phyloP scores from a whole-genome alignment of 2,113 vertebrate genomes.

The Vombatus ursinus region DNA sequence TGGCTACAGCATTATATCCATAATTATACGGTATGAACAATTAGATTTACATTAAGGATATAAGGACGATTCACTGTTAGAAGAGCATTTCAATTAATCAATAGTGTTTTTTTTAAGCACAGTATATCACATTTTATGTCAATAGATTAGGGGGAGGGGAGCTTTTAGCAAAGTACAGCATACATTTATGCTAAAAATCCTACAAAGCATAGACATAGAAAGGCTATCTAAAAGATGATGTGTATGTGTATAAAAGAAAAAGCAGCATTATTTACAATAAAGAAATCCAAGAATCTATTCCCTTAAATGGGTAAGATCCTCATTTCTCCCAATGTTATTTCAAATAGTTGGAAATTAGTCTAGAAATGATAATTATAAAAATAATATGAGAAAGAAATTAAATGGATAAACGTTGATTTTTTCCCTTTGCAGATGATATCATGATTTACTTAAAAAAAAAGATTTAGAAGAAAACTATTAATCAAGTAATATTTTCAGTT shows the following conservation, averaged over 20 bases:
- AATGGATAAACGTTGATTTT: no score
- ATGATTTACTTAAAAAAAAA: no score
- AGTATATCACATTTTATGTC: not conserved
- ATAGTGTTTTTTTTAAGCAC: not conserved
- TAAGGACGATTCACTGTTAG: not conserved
- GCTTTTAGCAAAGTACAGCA: no score
- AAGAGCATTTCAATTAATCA: not conserved
- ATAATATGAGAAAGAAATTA: no score
- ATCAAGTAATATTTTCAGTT: no score
- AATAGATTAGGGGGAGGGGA: not conserved
- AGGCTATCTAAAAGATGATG: not conserved
- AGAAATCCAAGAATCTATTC: not conserved
- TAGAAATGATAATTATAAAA: not conserved
- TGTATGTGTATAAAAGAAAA: not conserved
- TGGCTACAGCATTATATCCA: no score
- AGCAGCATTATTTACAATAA: not conserved
- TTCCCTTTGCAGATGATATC: no score
- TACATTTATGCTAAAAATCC: no score
- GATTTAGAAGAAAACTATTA: no score
- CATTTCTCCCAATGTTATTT: not conserved
- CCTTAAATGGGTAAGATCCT: not conserved
- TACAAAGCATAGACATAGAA: not conserved
- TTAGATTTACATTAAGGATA: not conserved
- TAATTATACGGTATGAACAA: not conserved
- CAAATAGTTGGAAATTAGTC: not conserved